phyloP scores from a whole-genome alignment of 2,797 vertebrate genomes.

The Sylvilagus floridanus region DNA sequence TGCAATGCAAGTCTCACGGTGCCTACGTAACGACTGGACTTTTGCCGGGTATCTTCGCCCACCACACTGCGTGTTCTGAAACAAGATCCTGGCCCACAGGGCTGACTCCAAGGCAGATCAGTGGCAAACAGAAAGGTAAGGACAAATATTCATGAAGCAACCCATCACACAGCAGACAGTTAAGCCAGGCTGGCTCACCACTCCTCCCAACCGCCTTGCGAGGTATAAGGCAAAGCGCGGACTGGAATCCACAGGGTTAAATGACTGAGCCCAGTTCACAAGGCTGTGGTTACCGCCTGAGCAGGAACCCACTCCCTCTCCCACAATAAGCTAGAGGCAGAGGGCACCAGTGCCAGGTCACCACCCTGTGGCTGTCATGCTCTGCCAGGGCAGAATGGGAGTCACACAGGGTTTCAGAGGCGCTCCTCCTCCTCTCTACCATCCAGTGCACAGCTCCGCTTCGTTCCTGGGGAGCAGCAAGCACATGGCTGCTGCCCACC shows the following conservation, averaged over 20 bases:
- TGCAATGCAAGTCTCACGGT: conserved; percentile 51
- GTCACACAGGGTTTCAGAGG: background rate
- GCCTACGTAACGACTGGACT: conserved; percentile 56
- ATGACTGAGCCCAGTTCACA: background rate
- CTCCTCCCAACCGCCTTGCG: background rate
- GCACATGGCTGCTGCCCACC: background rate
- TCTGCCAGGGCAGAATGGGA: background rate
- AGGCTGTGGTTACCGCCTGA: background rate
- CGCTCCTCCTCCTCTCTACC: background rate
- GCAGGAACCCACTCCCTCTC: background rate
- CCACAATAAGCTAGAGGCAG: background rate
- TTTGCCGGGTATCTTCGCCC: conserved; percentile 56
- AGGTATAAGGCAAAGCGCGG: background rate
- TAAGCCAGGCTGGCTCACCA: background rate
- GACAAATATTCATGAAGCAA: conserved; percentile 43
- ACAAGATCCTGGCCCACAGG: background rate
- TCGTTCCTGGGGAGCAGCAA: background rate
- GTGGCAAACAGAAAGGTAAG: conserved; percentile 11
- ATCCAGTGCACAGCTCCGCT: background rate
- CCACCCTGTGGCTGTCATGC: background rate
- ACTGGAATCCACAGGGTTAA: conserved; percentile 20
- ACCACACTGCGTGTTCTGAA: conserved; percentile 16
- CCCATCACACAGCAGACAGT: background rate
- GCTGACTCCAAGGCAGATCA: conserved; percentile 55
- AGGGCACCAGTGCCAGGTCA: background rate